Evolutionary conservation across 2,113 vertebrate species (phyloP).

Genomic region (Narcine bancroftii): DNA sequence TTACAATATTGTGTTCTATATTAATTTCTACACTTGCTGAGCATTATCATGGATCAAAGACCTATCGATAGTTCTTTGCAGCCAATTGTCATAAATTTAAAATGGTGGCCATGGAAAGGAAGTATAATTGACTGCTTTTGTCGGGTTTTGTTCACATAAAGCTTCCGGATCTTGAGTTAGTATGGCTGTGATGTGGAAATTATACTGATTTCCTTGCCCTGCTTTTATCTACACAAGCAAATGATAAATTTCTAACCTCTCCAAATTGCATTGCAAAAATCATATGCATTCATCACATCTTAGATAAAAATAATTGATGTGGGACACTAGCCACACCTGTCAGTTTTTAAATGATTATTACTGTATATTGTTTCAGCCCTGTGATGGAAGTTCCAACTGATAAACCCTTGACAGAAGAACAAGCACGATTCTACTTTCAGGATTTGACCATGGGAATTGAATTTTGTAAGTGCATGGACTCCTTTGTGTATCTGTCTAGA

Average conservation of each 20-base stretch:
- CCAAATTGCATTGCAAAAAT: not conserved
- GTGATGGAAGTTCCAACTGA: conserved; percentile 94
- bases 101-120: no score
- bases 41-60: not conserved
- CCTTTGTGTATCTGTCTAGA: not conserved
- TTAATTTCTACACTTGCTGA: not conserved
- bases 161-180: not conserved
- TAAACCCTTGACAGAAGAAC: conserved; percentile 84
- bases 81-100: not conserved
- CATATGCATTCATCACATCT: not conserved
- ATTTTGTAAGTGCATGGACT: conserved; percentile 69
- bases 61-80: not conserved
- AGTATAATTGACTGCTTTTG: no score
- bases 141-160: not conserved
- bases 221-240: not conserved
- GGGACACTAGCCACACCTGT: not conserved
- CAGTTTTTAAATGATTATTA: not conserved
- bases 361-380: conserved; percentile 60
- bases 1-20: not conserved
- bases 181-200: not conserved
- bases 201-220: not conserved
- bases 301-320: not conserved
- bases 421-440: conserved; percentile 92
- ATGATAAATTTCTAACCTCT: not conserved
- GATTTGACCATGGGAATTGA: conserved; percentile 95